A percentile compares a stretch with the other conserved stretches of the same genome.
These are phyloP conservation scores for Corythornis vintsioides DNA, from an alignment of 2,113 vertebrate species.

Conservation along the genomic window DNA sequence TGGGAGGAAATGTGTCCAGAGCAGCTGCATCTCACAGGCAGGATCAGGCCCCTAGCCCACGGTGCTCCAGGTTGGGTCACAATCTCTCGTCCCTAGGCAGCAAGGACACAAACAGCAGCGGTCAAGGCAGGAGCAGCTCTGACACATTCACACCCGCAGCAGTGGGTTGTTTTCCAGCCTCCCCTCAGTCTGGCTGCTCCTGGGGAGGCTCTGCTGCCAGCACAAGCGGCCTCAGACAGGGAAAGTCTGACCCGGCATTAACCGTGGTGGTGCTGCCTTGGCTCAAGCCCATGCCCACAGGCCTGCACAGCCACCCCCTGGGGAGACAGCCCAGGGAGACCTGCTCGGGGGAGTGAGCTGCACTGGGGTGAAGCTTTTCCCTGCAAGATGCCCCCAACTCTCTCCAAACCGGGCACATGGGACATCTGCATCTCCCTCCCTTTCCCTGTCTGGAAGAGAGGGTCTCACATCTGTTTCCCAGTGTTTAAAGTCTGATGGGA, in stretches of 20 bases:
- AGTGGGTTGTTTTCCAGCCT: not conserved
- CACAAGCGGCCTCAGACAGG: not conserved
- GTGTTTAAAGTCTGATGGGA: rapidly evolving
- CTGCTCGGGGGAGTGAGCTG: not conserved
- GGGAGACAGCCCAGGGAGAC: not conserved
- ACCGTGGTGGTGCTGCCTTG: not conserved
- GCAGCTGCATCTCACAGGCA: not conserved
- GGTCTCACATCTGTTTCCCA: not conserved
- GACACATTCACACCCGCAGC: not conserved
- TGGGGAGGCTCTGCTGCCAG: not conserved
- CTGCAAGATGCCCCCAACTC: not conserved
- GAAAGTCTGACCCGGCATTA: not conserved
- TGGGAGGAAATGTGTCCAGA: not conserved
- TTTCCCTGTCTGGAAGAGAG: not conserved
- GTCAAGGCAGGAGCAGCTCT: not conserved
- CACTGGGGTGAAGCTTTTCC: rapidly evolving
- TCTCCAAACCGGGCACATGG: not conserved
- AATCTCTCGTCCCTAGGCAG: not conserved
- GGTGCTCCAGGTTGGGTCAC: not conserved
- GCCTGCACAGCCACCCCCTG: not conserved
- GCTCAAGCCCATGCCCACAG: not conserved
- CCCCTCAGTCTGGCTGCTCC: not conserved
- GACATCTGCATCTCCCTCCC: not conserved
- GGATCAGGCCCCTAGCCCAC: not conserved
- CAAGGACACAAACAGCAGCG: not conserved